These are phyloP conservation scores for Lysiphlebus fabarum DNA, from an alignment of 1,140 invertebrate genomes.

Conservation along the genomic window DNA sequence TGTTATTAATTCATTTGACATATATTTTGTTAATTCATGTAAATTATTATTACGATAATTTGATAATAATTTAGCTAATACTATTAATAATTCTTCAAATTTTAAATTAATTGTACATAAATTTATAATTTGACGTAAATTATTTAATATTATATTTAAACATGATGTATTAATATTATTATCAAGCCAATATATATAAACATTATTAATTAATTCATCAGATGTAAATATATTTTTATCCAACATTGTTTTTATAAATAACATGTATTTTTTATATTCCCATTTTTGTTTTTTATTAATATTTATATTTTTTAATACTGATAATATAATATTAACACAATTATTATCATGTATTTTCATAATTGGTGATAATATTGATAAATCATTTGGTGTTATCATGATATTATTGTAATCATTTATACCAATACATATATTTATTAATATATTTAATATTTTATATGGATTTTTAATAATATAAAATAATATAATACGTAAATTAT, in stretches of 20 bases:
- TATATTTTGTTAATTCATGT: not conserved
- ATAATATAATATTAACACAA: constrained; percentile 22
- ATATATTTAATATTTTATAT: constrained; percentile 32
- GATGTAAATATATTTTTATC: constrained; percentile 20
- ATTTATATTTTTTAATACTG: constrained; percentile 23
- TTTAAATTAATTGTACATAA: constrained; percentile 19
- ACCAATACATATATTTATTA: constrained; percentile 41
- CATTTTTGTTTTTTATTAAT: constrained; percentile 27
- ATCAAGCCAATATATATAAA: constrained; percentile 38
- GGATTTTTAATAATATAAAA: constrained; percentile 41
- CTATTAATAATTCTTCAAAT: constrained; percentile 18
- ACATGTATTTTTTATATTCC: constrained; percentile 29
- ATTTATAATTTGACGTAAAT: constrained; percentile 20
- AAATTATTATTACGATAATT: constrained; percentile 23
- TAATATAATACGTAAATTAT: constrained; percentile 31
- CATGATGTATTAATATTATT: constrained; percentile 14
- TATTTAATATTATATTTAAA: constrained; percentile 26
- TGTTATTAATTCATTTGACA: constrained; percentile 21
- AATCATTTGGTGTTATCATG: constrained; percentile 34
- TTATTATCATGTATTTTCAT: constrained; percentile 32
- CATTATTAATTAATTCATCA: constrained; percentile 36
- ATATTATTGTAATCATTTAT: constrained; percentile 29
- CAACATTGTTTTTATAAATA: constrained; percentile 29
- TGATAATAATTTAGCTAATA: constrained; percentile 29
- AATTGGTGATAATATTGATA: constrained; percentile 35